Base-by-base conservation (phyloP, 1,140 invertebrate genomes). In the Druon quercuslanigerum region DNA sequence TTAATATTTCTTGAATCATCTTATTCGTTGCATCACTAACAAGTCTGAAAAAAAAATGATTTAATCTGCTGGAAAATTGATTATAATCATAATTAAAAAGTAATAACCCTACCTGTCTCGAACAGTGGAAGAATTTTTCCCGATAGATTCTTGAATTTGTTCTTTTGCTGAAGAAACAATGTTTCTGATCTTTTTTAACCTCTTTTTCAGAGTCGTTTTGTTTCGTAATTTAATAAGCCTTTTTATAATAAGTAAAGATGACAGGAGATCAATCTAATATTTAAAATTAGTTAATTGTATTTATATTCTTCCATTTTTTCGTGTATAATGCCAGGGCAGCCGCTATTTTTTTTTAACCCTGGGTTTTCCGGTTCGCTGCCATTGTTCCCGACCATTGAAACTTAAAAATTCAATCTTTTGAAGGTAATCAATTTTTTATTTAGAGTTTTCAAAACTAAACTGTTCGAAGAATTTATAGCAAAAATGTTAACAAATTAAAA, bases 241-340 rank as follows among this genome's bases (percentile, higher is more conserved):
- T 19, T 80, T 16, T n/a, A 86, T 74, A 51, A 87, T 81, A 25
- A 85, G 9, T 56, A 86, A 50, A 0, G 74, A 66, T 0, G 84
- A 85, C 50, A 87, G 60, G 71, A 77, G 79, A 33, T 86, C 81
- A 20, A 85, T 78, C 86, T 87, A 40, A 70, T 78, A 85, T 76
- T 50, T 25, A 25, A 77, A 13, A 50, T 46, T 20, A 11, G 56
- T 25, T 16, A 52, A 50, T 60, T 19, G 54, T 16, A 52, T 50
- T 72, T 7, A 19, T 71, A 20, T 25, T 3, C 4, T n/a, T 11
- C 6, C 54, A 1, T 25, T 60, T 25, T 19, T 33, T 60, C 19
- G 9, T 60, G 5, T 33, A 33, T 33, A 33, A 33, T 33, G 25
- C 25, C 25, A 33, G 25, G 25, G 25, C 5, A 33, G 25, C 25